Evolutionary conservation across 2,113 vertebrate genomes (phyloP), one percentile per base, ranked within the genome.

Genomic region (Crypturellus undulatus): DNA sequence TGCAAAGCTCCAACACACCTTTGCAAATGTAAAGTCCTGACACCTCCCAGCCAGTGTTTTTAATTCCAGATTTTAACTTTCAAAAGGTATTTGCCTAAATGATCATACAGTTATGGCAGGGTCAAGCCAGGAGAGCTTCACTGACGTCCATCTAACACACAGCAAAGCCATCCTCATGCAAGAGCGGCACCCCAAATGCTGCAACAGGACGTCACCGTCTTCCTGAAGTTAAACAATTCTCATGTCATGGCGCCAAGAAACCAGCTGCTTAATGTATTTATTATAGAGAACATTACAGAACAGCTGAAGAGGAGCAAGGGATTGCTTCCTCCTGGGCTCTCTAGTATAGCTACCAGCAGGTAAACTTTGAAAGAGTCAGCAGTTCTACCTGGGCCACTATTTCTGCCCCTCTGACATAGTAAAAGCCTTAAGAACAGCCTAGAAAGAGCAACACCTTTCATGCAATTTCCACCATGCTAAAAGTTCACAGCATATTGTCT

Each of bases 221-320:
- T 60, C 75, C 34, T 70, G 45, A 79, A 76, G 34, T 47, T 64
- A 79, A 90, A 73, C 86, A 82, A 63, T 87, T 84, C 69, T 90
- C 85, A 76, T 9, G 34, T 76, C 63, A 67, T 22, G 56, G 49
- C 78, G 64, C 52, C 75, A 59, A 84, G 62, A 84, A 78, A 88
- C 51, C 70, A 76, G 78, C 49, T 87, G 89, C 68, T 94, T 85
- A 82, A 89, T 24, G 45, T 32, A 85, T 72, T 54, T 79, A 76
- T 89, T 89, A 79, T 36, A 63, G 10, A 25, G 63, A 84, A 38
- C 84, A 94, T 84, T 81, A 84, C 73, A 84, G 85, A 84, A 79
- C 20, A 18, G 49, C n/a, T 87, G 87, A 92, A 92, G 78, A 54
- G 71, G 93, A 91, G 64, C 54, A 64, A 82, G 64, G 45, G 28